These are phyloP conservation scores for Chiridota heheva DNA, from an alignment of 35 echinoderm and acorn worm species.

Conservation along the genomic window DNA sequence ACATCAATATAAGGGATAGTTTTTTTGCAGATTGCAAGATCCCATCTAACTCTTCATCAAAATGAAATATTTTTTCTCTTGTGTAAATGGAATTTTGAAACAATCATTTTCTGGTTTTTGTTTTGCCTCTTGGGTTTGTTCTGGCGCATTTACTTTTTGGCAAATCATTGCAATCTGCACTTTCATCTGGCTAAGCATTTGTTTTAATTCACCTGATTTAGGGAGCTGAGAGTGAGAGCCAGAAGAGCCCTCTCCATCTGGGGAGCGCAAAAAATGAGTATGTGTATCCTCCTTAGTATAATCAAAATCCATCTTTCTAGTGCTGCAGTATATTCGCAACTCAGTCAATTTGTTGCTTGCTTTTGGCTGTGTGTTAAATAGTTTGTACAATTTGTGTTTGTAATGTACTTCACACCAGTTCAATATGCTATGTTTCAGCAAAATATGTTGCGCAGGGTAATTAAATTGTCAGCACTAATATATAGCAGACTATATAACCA, in stretches of 20 bases:
- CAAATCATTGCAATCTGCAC: not conserved
- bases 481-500: too few species aligned
- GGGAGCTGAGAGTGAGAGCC: not conserved
- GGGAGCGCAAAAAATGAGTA: not conserved
- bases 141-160: conserved; percentile 4
- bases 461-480: too few species aligned
- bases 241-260: too few species aligned
- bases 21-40: not conserved
- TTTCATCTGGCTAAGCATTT: not conserved
- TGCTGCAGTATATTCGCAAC: too few species aligned
- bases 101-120: not conserved
- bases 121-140: not conserved
- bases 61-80: not conserved
- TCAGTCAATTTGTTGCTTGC: too few species aligned
- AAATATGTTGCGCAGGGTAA: too few species aligned
- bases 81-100: not conserved
- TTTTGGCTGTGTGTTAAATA: too few species aligned
- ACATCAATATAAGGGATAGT: not conserved
- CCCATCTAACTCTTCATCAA: conserved; percentile 15
- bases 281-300: not conserved
- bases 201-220: not conserved
- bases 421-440: too few species aligned
- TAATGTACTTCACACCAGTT: too few species aligned
- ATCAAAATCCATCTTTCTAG: not conserved
- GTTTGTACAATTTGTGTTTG: too few species aligned